Conservation (phyloP, 2,888 invertebrate species). For the Andrena dorsata region DNA sequence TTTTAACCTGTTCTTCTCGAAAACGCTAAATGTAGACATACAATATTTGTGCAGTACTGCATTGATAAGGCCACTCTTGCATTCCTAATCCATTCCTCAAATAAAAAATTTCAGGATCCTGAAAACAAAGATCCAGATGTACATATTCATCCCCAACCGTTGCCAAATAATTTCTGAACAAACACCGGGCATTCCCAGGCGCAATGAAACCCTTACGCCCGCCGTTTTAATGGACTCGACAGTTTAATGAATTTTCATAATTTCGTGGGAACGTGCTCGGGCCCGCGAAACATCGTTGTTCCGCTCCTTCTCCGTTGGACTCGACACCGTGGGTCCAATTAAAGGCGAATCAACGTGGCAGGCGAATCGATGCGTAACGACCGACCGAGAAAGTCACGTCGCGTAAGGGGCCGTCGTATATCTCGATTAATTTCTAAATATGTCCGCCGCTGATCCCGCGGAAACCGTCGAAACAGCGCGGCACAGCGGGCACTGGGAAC, state of each 20-base stretch:
- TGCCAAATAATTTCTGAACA: too few relatives aligned
- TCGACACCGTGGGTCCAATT: not conserved
- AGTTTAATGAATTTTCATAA: constrained; percentile 2
- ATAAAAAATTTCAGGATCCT: too few relatives aligned
- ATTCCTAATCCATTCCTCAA: too few relatives aligned
- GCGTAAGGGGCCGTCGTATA: constrained; percentile 33
- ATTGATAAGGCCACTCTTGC: too few relatives aligned
- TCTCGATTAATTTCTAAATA: constrained; percentile 58
- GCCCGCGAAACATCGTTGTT: not conserved
- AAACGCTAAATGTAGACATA: too few relatives aligned
- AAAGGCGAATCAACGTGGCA: not conserved
- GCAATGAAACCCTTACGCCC: not conserved
- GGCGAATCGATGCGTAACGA: constrained; percentile 13
- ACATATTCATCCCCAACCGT: too few relatives aligned
- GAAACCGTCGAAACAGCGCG: constrained; percentile 29
- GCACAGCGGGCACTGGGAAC: constrained; percentile 10
- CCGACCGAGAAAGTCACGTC: constrained; percentile 6
- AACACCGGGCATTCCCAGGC: too few relatives aligned
- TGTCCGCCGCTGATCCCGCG: constrained; percentile 40
- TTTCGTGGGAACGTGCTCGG: not conserved
- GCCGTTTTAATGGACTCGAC: not conserved
- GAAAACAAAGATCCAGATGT: too few relatives aligned
- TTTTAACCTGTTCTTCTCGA: too few relatives aligned
- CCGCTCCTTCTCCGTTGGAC: too few relatives aligned
- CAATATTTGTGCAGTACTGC: too few relatives aligned